Evolutionary conservation across 1,140 invertebrate species (phyloP), one percentile per base, ranked within the genome.

Genomic region (Drosophila mayri): DNA sequence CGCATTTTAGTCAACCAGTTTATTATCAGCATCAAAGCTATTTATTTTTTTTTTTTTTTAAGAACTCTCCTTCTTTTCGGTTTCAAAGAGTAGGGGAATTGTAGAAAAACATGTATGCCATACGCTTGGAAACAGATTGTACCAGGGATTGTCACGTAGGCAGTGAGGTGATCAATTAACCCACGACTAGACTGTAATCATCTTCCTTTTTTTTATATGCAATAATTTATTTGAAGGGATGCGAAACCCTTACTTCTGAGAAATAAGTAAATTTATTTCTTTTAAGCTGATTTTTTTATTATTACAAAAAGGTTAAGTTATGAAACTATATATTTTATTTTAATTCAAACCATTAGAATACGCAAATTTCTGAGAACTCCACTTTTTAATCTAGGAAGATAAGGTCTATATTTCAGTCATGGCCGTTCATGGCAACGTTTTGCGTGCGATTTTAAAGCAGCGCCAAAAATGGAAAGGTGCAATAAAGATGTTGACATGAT

Each of bases 1-100:
- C 85, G 68, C 85, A 90, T 90, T 88, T 77, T 90, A 90, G 80
- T 88, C 84, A 88, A 88, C 85, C 73, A 88, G 84, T 88, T 87
- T 66, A 64, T 90, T 88, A 88, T 88, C 84, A 88, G 59, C 54
- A 47, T 18, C 41, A 58, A 49, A 58, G 64, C 46, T 59, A 68
- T 72, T 59, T 60, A 54, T 80, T 70, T 68, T 68, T 68, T 68
- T n/a, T 80, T 70, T 68, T 68, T 68, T 68, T n/a, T 22, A 76
- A 54, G 49, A 81, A 63, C 40, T 54, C 57, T 40, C 28, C 50
- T 49, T 82, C 49, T 74, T 82, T 78, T 68, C 47, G 40, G 57
- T 65, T 54, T 79, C 49, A 83, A 82, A 79, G 80, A 83, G 80
- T 78, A 41, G 60, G 71, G 32, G 65, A 47, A 49, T 30, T 37